Conservation (phyloP, 2,888 invertebrate genomes). For the Hirtodrosophila alboralis region DNA sequence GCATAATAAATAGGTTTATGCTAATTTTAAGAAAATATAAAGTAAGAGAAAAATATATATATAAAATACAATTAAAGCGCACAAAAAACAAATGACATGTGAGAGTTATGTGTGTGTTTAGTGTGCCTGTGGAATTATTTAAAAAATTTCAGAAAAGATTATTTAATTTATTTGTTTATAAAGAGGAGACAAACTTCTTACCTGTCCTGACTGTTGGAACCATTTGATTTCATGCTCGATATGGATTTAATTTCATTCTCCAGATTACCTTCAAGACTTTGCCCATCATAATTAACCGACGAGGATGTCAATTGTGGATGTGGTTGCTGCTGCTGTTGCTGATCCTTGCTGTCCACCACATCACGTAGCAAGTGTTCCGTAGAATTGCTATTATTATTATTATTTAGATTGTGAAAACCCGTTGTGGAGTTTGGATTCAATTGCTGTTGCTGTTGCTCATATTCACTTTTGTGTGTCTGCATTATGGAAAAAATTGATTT, state of each 20-base stretch:
- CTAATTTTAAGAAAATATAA: constrained; percentile 9
- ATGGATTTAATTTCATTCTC: constrained; percentile 96
- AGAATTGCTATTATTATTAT: constrained; percentile 42
- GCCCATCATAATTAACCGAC: constrained; percentile 89
- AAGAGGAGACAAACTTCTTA: constrained; percentile 82
- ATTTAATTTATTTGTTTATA: no score
- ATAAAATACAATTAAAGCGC: constrained; percentile 36
- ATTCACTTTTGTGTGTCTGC: constrained; percentile 81
- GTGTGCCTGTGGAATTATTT: constrained; percentile 23
- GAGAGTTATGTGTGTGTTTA: constrained; percentile 18
- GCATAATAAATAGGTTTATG: constrained; percentile 11
- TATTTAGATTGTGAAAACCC: constrained; percentile 44
- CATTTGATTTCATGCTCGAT: constrained; percentile 91
- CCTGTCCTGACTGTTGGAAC: constrained; percentile 92
- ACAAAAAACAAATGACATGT: constrained; percentile 30
- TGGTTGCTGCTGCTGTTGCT: constrained; percentile 49
- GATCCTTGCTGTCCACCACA: constrained; percentile 66
- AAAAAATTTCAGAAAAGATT: constrained; percentile 7
- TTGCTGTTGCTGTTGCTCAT: constrained; percentile 70
- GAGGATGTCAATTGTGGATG: constrained; percentile 44
- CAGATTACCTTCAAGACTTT: constrained; percentile 95
- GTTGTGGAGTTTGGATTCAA: constrained; percentile 48
- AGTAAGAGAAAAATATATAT: constrained; percentile 16
- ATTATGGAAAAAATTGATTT: no score
- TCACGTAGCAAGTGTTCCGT: constrained; percentile 59